Base-by-base conservation (phyloP, 1,140 invertebrate genomes). In the Macrotrachela quadricornifera region DNA sequence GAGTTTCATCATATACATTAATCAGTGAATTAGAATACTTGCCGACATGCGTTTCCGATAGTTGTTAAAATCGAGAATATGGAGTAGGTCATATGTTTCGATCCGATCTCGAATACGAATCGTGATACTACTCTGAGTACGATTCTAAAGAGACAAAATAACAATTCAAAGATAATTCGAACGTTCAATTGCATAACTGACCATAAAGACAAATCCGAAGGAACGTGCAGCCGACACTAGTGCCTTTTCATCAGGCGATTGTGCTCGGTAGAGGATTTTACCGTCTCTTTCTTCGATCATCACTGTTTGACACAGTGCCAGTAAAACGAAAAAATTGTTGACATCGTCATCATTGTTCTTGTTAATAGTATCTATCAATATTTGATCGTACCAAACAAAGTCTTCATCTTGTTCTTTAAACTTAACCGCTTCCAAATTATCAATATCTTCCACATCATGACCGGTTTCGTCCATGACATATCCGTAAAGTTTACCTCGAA, bases 11-110 rank as follows among this genome's bases (percentile, higher is more conserved):
- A n/a, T n/a, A n/a, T n/a, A n/a, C n/a, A n/a, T n/a, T n/a, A n/a
- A n/a, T n/a, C n/a, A n/a, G n/a, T n/a, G n/a, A n/a, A n/a, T n/a
- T n/a, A n/a, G n/a, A n/a, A n/a, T 16, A 18, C 13, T 46, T 59
- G 76, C 91, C 49, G 91, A 48, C 92, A 99, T 97, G 68, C 92
- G 75, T 75, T 97, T 97, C 57, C 92, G 75, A 58, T 92, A 82
- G 73, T 97, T 97, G 74, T 97, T 95, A 68, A 99, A 99, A 74
- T 99, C 92, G 56, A 99, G 76, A 68, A 97, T 96, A 69, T 86
- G 87, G 45, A 97, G 74, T 46, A 97, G 74, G 66, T 97, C 88
- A 70, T 94, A 87, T 11, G 83, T 78, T 75, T 92, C 83, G 62
- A 61, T 56, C 40, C 56, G 16, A 1, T 66, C 66, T 16, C 59